These are phyloP conservation scores for Phalera bucephala DNA, from an alignment of 2,888 invertebrate species.

Conservation along the genomic window DNA sequence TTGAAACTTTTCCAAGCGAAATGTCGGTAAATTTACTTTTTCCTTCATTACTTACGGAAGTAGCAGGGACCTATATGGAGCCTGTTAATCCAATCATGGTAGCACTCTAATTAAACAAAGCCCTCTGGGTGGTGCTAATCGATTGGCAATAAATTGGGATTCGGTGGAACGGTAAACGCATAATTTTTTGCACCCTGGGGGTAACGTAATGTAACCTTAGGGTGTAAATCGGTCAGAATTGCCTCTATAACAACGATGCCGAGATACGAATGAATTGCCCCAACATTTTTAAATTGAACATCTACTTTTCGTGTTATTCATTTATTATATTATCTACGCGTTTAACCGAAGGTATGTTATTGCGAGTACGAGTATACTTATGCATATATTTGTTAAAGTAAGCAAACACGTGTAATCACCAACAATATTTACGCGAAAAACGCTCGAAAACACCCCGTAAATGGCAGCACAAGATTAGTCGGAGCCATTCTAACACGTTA, in stretches of 20 bases:
- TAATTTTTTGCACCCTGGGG: constrained; percentile 59
- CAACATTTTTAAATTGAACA: neutral
- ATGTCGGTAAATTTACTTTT: constrained; percentile 31
- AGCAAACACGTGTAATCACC: constrained; percentile 55
- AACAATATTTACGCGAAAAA: constrained; percentile 65
- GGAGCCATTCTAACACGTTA: constrained; percentile 66
- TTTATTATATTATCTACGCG: constrained; percentile 7
- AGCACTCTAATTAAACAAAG: constrained; percentile 72
- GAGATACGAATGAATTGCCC: constrained; percentile 14
- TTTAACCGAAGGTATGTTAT: constrained; percentile 29
- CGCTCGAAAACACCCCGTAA: constrained; percentile 70
- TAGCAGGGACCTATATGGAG: constrained; percentile 36
- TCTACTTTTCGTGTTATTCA: neutral
- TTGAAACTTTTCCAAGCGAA: constrained; percentile 18
- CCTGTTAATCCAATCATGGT: constrained; percentile 65
- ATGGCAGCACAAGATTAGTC: constrained; percentile 77
- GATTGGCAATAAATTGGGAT: constrained; percentile 66
- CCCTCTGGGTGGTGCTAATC: constrained; percentile 66
- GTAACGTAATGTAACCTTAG: constrained; percentile 28
- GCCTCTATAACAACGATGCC: constrained; percentile 16
- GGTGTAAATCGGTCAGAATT: constrained; percentile 29
- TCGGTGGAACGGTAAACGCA: constrained; percentile 47
- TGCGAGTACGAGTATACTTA: neutral
- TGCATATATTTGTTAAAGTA: constrained; percentile 32
- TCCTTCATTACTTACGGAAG: constrained; percentile 46